Base-by-base conservation (phyloP, 1,140 invertebrate species). In the Ips typographus region DNA sequence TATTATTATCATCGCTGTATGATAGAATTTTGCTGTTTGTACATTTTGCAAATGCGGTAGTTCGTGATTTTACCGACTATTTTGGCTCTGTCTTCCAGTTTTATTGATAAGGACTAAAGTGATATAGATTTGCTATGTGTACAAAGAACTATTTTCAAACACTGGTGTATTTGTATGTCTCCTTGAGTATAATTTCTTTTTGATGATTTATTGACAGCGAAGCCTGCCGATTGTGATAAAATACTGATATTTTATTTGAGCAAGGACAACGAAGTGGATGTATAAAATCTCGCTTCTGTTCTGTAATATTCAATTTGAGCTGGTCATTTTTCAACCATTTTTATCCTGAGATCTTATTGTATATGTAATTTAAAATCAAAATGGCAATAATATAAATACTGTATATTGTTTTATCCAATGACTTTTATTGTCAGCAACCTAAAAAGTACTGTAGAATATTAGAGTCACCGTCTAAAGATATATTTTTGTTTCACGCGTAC, bases 381-480 rank as follows among this genome's bases (percentile, higher is more conserved):
- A 68, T 62, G 66, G 66, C 66, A 68, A 68, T 68, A 68, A 68
- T 68, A 68, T 61, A 47, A 68, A 60, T 68, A 68, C 65, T 68
- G 65, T 66, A 66, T 66, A 66, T 59, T 66, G 44, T 66, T 59
- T 65, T 55, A 65, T 41, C 40, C 39, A 42, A 58, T 58, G 55
- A 41, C 55, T 65, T 66, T 66, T 66, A 44, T 66, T 66, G 61
- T 63, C 51, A 62, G 51, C 47, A 68, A 60, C 51, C 22, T 60
- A 42, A 68, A 68, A 47, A 60, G 60, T 60, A 58, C 49, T 58
- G 64, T 68, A 68, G 60, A 60, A 68, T 60, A 60, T 22, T 22
- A 22, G 22, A 22, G 22, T 22, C 22, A 22, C 22, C 22, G 22
- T 22, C 22, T 22, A 22, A 22, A 22, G 22, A 22, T 22, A 22